Conservation (phyloP, 2,113 vertebrate species). For the Antennarius striatus region DNA sequence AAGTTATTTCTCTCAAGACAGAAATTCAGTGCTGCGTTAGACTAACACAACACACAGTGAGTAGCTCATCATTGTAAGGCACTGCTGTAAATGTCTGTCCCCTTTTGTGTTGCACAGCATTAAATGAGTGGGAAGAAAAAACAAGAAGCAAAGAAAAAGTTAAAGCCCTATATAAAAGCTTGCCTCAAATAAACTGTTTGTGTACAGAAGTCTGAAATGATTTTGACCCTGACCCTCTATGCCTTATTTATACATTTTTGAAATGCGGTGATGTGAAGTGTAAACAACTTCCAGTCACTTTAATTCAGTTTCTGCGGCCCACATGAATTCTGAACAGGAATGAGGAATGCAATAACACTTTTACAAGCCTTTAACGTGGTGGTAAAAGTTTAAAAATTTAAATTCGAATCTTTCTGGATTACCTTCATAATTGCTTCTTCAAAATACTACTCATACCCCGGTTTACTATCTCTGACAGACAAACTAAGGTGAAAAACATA, state of each 20-base stretch:
- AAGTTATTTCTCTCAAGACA: conserved; percentile 17
- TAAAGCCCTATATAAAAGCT: conserved; percentile 47
- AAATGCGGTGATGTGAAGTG: conserved; percentile 14
- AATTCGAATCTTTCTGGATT: conserved; percentile 1
- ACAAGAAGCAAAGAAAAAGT: conserved; percentile 50
- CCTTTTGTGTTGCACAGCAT: conserved; percentile 35
- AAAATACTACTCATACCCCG: background rate
- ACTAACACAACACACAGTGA: conserved; percentile 46
- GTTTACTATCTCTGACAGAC: background rate
- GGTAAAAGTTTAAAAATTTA: conserved; percentile 21
- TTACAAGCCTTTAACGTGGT: conserved; percentile 17
- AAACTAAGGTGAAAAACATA: conserved; percentile 37
- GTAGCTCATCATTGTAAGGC: conserved; percentile 19
- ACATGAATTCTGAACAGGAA: too few relatives aligned
- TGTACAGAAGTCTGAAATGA: conserved; percentile 59
- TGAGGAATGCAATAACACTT: conserved; percentile 26
- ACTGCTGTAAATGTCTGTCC: conserved; percentile 36
- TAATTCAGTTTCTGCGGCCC: conserved; percentile 20
- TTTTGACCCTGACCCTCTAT: conserved; percentile 55
- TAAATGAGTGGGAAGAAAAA: conserved; percentile 66
- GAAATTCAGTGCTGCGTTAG: conserved; percentile 10
- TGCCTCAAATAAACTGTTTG: conserved; percentile 58
- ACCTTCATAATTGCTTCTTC: conserved; percentile 17
- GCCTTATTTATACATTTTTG: conserved; percentile 43
- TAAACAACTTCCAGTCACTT: conserved; percentile 52